Percentiles rank a stretch among this genome's conserved stretches.
These are phyloP conservation scores for Heliconius hewitsoni DNA, from an alignment of 1,140 invertebrate species.

Conservation along the genomic window DNA sequence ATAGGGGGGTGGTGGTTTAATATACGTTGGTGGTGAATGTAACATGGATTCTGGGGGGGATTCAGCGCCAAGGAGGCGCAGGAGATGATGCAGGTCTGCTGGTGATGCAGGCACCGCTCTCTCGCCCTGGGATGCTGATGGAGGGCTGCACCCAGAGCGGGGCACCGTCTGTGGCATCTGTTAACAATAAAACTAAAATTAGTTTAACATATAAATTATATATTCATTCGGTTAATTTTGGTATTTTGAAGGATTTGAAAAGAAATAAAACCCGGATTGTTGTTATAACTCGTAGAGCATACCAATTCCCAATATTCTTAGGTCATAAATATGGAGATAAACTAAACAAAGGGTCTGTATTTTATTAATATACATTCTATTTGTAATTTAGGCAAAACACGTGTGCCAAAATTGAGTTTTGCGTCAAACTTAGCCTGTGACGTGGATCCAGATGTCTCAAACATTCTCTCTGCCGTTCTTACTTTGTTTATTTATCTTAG, in stretches of 20 bases:
- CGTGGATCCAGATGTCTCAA: conserved; percentile 60
- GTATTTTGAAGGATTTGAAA: background rate
- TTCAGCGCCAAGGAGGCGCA: conserved; percentile 78
- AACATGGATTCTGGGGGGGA: conserved; percentile 81
- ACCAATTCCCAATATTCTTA: no score
- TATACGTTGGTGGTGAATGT: conserved; percentile 72
- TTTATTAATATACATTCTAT: background rate
- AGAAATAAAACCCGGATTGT: no score
- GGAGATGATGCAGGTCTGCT: conserved; percentile 81
- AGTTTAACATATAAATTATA: background rate
- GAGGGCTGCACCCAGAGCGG: conserved; percentile 86
- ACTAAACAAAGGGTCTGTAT: background rate
- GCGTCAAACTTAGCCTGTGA: conserved; percentile 45
- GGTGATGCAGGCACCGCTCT: conserved; percentile 82
- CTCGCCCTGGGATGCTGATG: conserved; percentile 87
- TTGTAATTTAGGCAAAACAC: background rate
- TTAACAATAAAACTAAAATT: conserved; percentile 58
- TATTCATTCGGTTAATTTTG: background rate
- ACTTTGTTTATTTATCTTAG: conserved; percentile 57
- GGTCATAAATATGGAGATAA: background rate
- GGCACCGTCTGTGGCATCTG: conserved; percentile 93
- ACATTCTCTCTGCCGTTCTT: conserved; percentile 49
- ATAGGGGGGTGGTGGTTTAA: conserved; percentile 73
- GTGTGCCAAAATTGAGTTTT: conserved; percentile 18
- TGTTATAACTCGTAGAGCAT: no score